Evolutionary conservation across 2,888 invertebrate species (phyloP).

Genomic region (Oxystoma pomonae): DNA sequence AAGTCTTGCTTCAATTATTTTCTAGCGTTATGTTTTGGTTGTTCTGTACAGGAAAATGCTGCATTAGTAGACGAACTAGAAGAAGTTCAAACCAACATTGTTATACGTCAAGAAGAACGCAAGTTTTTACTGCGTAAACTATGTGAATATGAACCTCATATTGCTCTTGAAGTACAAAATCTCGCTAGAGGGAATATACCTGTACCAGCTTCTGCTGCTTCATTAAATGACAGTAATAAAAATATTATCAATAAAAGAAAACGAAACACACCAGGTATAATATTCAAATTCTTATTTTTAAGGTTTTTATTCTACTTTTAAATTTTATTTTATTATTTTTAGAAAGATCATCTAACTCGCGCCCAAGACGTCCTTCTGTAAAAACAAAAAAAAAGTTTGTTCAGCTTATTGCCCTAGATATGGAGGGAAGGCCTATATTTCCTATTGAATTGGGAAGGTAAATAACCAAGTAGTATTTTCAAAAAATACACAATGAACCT

Average conservation of each 20-base stretch:
- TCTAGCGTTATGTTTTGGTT: no score
- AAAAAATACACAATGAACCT: no score
- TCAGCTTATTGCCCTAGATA: slow-evolving; percentile 61
- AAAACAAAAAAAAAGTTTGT: slow-evolving; percentile 51
- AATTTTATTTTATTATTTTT: no score
- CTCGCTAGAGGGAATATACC: slow-evolving; percentile 35
- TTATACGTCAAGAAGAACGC: slow-evolving; percentile 77
- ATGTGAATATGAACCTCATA: slow-evolving; percentile 58
- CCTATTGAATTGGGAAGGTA: slow-evolving; percentile 61
- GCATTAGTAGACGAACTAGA: slow-evolving; percentile 86
- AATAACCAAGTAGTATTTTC: neutral
- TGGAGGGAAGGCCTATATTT: slow-evolving; percentile 65
- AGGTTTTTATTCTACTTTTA: slow-evolving; percentile 5
- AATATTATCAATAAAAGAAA: slow-evolving; percentile 14
- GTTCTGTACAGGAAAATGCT: slow-evolving; percentile 80
- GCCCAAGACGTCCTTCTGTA: slow-evolving; percentile 31
- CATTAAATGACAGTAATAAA: slow-evolving; percentile 31
- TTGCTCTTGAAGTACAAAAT: slow-evolving; percentile 44
- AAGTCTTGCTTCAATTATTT: no score
- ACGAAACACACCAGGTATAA: neutral
- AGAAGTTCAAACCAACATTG: slow-evolving; percentile 75
- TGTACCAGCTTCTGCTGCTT: slow-evolving; percentile 8
- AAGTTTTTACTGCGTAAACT: slow-evolving; percentile 75
- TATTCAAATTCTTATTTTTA: no score
- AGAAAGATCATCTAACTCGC: slow-evolving; percentile 27